These are phyloP conservation scores for Silvanus unidentatus DNA, from an alignment of 2,888 invertebrate species.

Conservation along the genomic window DNA sequence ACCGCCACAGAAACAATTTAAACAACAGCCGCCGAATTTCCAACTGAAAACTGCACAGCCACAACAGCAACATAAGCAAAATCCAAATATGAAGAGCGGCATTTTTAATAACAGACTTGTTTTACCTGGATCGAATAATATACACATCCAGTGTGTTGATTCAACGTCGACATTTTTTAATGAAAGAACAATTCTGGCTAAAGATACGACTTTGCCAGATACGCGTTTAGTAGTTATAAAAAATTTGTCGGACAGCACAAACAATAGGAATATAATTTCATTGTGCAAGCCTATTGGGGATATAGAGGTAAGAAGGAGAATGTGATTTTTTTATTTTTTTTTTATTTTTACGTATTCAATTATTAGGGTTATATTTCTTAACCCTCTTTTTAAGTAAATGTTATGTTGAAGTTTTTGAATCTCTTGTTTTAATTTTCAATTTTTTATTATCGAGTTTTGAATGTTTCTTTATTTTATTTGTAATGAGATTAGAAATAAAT, in stretches of 20 bases:
- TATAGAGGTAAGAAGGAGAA: constrained; percentile 3
- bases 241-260: neutral
- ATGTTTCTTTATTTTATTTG: no score
- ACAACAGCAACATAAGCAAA: neutral
- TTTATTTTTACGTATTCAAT: no score
- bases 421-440: neutral
- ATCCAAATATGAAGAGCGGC: neutral
- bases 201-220: constrained; percentile 1
- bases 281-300: constrained; percentile 1
- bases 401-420: neutral
- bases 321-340: neutral
- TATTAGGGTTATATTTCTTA: no score
- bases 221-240: constrained; percentile 1
- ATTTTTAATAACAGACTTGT: neutral
- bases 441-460: no score
- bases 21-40: neutral
- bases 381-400: no score
- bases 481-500: no score
- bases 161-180: neutral
- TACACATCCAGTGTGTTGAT: neutral
- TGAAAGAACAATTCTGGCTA: neutral
- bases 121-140: neutral
- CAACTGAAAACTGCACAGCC: neutral
- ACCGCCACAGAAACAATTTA: neutral
- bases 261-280: neutral